Conservation (phyloP, 2,113 vertebrate species). For the Electrona antarctica region DNA sequence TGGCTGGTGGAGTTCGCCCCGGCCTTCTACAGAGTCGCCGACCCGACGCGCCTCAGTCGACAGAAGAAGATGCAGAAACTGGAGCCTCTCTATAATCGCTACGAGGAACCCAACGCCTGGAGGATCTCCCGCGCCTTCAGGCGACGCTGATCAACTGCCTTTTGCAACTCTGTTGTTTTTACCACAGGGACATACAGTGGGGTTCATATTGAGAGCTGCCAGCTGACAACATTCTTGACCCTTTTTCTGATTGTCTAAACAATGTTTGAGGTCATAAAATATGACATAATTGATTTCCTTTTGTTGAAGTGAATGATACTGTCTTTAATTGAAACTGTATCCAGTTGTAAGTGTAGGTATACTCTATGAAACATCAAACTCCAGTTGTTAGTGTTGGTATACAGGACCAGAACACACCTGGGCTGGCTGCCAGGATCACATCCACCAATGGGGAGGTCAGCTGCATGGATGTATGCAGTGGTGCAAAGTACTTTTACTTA, state of each 20-base stretch:
- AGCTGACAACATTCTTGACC: neutral
- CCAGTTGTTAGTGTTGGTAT: neutral
- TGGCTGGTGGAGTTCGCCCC: conserved; percentile 93
- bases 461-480: no score
- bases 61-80: conserved; percentile 91
- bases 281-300: neutral
- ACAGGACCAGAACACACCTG: no score
- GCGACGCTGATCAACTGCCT: conserved; percentile 70
- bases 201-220: neutral
- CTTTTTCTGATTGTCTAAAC: neutral
- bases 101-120: conserved; percentile 92
- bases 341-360: no score
- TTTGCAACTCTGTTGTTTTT: neutral
- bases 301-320: no score
- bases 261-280: neutral
- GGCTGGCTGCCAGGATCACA: no score
- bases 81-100: conserved; percentile 90
- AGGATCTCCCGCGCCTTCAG: conserved; percentile 88
- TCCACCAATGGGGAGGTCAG: no score
- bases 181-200: neutral
- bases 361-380: neutral
- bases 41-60: conserved; percentile 90
- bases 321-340: no score
- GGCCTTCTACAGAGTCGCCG: conserved; percentile 91
- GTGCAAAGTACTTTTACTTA: no score